phyloP scores from a whole-genome alignment of 2,888 invertebrate species.

The Thymelicus lineola region DNA sequence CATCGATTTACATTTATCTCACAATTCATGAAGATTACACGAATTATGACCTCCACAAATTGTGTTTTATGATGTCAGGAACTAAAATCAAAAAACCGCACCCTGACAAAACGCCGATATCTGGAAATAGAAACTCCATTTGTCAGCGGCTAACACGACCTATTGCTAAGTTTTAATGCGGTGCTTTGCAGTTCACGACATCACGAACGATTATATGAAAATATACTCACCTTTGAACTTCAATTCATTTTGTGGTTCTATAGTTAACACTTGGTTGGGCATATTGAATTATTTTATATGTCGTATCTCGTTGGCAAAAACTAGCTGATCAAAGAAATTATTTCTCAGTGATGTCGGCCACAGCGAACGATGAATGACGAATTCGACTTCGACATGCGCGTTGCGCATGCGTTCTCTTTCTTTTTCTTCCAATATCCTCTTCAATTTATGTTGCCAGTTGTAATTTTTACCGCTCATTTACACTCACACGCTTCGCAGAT shows the following conservation, averaged over 20 bases:
- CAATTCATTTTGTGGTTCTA: conserved; percentile 95
- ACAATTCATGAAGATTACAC: background rate
- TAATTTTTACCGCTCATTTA: no score
- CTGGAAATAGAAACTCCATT: conserved; percentile 85
- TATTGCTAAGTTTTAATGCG: conserved; percentile 72
- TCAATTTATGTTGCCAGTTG: conserved; percentile 29
- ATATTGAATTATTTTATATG: conserved; percentile 83
- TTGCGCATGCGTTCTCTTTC: conserved; percentile 53
- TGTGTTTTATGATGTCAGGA: conserved; percentile 45
- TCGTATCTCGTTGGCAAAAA: conserved; percentile 73
- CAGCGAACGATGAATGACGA: conserved; percentile 70
- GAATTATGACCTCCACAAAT: conserved; percentile 40
- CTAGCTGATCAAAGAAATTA: conserved; percentile 65
- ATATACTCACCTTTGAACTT: conserved; percentile 93
- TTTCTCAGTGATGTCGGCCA: conserved; percentile 71
- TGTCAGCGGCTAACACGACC: conserved; percentile 80
- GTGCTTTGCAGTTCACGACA: conserved; percentile 52
- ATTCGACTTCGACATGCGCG: conserved; percentile 63
- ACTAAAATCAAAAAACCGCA: conserved; percentile 71
- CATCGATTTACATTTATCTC: conserved; percentile 3
- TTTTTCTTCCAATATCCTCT: conserved; percentile 30
- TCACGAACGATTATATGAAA: conserved; percentile 52
- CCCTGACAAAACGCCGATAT: conserved; percentile 81
- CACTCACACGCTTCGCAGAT: no score
- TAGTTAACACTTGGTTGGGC: conserved; percentile 92